Percentiles rank a stretch among this genome's conserved stretches.
Evolutionary conservation across 2,888 invertebrate species (phyloP).

Genomic region (Acanthosoma haemorrhoidale): DNA sequence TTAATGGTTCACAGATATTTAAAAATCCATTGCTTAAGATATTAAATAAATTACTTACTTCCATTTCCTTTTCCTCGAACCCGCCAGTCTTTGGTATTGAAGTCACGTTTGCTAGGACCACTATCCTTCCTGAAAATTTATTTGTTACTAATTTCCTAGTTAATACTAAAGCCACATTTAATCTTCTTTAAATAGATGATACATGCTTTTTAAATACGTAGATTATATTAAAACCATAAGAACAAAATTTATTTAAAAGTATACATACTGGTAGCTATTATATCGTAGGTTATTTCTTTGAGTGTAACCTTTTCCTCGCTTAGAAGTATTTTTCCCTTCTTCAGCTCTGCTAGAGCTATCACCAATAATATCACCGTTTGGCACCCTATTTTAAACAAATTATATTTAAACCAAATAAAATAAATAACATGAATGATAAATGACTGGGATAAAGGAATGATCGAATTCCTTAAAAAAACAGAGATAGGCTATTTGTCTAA

Average conservation of each 20-base stretch:
- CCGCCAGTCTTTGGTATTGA: slow-evolving; percentile 23
- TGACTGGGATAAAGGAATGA: no score
- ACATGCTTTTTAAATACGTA: background rate
- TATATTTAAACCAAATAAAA: no score
- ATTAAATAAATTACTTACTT: slow-evolving; percentile 22
- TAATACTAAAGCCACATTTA: no score
- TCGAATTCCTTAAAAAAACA: no score
- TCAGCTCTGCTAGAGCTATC: background rate
- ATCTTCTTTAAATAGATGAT: no score
- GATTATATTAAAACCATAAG: background rate
- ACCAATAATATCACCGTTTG: slow-evolving; percentile 15
- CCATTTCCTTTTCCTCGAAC: slow-evolving; percentile 21
- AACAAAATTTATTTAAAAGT: background rate
- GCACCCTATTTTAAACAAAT: background rate
- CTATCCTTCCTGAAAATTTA: slow-evolving; percentile 30
- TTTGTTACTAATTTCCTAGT: no score
- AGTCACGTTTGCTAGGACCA: background rate
- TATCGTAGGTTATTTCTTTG: background rate
- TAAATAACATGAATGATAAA: no score
- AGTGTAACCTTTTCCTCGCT: slow-evolving; percentile 6
- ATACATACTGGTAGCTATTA: slow-evolving; percentile 9
- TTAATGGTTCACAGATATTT: no score
- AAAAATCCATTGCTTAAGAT: no score
- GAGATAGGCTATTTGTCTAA: no score
- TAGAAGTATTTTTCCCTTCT: background rate